These are phyloP conservation scores for Muricea muricata DNA, from an alignment of 92 coral and sea anemone genomes.

Conservation along the genomic window DNA sequence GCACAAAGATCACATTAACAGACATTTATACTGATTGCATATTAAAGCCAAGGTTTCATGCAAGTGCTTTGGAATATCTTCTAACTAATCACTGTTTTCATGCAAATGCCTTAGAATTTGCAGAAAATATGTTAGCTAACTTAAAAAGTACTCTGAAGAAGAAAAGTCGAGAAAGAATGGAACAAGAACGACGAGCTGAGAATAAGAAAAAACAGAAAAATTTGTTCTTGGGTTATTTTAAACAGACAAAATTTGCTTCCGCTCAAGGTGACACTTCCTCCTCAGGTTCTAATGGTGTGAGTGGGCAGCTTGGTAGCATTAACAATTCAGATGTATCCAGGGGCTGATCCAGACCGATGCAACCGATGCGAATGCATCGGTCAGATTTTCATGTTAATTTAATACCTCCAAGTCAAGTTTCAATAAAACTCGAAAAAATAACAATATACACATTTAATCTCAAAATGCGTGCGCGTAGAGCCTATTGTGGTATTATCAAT, in stretches of 20 bases:
- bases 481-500: no score
- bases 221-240: background rate
- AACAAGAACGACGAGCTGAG: background rate
- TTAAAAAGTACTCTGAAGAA: background rate
- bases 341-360: no score
- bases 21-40: slow-evolving; percentile 26
- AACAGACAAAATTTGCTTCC: background rate
- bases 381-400: no score
- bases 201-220: background rate
- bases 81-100: background rate
- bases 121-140: background rate
- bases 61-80: background rate
- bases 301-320: background rate
- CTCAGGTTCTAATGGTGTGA: background rate
- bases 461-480: no score
- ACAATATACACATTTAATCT: no score
- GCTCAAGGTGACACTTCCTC: background rate
- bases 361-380: no score
- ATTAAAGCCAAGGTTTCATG: slow-evolving; percentile 31
- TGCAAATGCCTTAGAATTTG: background rate
- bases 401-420: no score
- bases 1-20: slow-evolving; percentile 4
- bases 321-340: slow-evolving; percentile 5
- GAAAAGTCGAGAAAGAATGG: background rate
- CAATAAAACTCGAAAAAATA: no score